Conservation (phyloP, 1,140 invertebrate species). For the Phocides pigmalion region DNA sequence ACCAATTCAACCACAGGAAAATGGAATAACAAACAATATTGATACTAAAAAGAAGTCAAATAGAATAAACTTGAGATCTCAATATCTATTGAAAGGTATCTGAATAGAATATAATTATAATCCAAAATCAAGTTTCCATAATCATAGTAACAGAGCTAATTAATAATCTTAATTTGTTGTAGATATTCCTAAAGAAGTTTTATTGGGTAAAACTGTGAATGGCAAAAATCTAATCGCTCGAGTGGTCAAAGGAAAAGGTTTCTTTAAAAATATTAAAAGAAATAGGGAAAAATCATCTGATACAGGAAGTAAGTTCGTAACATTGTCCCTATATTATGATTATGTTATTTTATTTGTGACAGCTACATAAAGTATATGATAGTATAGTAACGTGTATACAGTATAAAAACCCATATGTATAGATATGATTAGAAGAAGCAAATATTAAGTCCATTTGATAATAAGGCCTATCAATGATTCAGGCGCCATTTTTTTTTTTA, state of each 20-base stretch:
- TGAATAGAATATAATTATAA: background rate
- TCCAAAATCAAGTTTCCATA: background rate
- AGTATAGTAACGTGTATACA: too few relatives aligned
- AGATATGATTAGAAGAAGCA: too few relatives aligned
- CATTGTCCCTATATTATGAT: background rate
- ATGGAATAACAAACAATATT: background rate
- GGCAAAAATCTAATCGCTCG: conserved; percentile 55
- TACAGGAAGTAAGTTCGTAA: conserved; percentile 11
- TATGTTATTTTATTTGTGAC: too few relatives aligned
- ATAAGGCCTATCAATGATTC: too few relatives aligned
- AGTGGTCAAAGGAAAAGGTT: conserved; percentile 35
- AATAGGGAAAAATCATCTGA: conserved; percentile 30
- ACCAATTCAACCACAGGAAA: background rate
- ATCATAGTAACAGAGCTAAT: background rate
- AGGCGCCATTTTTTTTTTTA: too few relatives aligned
- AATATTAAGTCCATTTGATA: too few relatives aligned
- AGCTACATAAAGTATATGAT: too few relatives aligned
- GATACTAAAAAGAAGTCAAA: background rate
- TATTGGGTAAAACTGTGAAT: conserved; percentile 48
- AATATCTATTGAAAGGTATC: background rate
- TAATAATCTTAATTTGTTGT: conserved; percentile 25
- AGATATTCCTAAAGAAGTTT: conserved; percentile 54
- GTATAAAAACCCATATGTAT: too few relatives aligned
- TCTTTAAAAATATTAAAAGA: background rate
- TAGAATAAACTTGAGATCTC: background rate